Percentiles rank a stretch among this genome's conserved stretches.
Conservation (phyloP, 1,140 invertebrate species). For the Drosophila novamexicana region DNA sequence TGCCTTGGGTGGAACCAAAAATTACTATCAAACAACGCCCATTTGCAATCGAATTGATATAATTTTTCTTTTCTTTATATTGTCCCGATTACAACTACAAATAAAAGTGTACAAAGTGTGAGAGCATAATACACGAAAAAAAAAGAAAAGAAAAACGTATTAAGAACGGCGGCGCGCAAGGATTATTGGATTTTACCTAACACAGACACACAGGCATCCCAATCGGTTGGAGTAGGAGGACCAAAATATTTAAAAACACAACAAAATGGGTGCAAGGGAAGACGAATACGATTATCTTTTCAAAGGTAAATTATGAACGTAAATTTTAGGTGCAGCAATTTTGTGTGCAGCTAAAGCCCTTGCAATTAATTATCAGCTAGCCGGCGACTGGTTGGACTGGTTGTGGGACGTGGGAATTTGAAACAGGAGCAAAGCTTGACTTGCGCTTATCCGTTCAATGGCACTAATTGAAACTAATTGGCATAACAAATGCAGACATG, state of each 20-base stretch:
- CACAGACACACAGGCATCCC: conserved; percentile 38
- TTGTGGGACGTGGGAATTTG: background rate
- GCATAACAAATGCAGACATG: conserved; percentile 63
- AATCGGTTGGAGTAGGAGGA: conserved; percentile 49
- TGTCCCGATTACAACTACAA: conserved; percentile 70
- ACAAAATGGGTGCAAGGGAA: conserved; percentile 96
- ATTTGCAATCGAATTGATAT: conserved; percentile 58
- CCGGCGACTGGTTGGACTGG: conserved; percentile 30
- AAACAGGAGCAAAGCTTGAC: conserved; percentile 28
- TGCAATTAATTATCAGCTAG: conserved; percentile 40
- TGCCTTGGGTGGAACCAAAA: conserved; percentile 12
- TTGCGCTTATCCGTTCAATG: conserved; percentile 46
- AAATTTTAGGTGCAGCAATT: conserved; percentile 15
- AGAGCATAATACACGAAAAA: conserved; percentile 56
- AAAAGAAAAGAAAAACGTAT: conserved; percentile 63
- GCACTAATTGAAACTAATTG: conserved; percentile 80
- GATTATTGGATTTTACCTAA: conserved; percentile 75
- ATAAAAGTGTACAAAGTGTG: conserved; percentile 79
- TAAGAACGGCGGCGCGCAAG: conserved; percentile 72
- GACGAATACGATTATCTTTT: conserved; percentile 99
- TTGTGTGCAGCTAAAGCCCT: background rate
- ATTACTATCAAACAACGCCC: conserved; percentile 8
- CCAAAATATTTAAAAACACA: conserved; percentile 48
- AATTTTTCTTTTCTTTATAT: conserved; percentile 78
- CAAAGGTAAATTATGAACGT: conserved; percentile 93